Percentiles rank a stretch among this genome's conserved stretches.
Conservation (phyloP, 2,888 invertebrate species). For the Epinotia brunnichana region DNA sequence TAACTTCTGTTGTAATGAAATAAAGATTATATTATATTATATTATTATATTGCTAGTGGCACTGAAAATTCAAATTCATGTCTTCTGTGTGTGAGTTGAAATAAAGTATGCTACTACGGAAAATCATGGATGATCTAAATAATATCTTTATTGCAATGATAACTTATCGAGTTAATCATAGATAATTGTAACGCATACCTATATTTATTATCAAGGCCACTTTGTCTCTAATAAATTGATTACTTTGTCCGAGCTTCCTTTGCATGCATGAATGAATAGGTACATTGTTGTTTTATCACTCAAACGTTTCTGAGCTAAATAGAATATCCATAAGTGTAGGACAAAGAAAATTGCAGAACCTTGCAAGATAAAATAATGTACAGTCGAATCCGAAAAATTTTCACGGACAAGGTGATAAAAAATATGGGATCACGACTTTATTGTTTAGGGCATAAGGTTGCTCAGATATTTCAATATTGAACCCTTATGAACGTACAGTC, state of each 20-base stretch:
- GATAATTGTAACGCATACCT: conserved; percentile 1
- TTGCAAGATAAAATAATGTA: neutral
- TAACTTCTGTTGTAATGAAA: too few species aligned
- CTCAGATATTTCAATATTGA: too few species aligned
- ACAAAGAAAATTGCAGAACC: neutral
- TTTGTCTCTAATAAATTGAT: conserved; percentile 16
- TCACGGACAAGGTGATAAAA: neutral
- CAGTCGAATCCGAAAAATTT: too few species aligned
- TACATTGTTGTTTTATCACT: conserved; percentile 8
- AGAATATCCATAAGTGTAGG: neutral
- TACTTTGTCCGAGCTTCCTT: neutral
- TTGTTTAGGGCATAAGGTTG: too few species aligned
- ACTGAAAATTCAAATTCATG: too few species aligned
- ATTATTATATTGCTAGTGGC: too few species aligned
- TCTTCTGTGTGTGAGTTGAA: too few species aligned
- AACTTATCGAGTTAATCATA: conserved; percentile 22
- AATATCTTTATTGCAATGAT: conserved; percentile 24
- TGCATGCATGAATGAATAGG: conserved; percentile 9
- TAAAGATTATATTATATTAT: too few species aligned
- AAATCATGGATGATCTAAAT: neutral
- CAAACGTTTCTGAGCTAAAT: neutral
- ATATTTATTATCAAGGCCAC: conserved; percentile 1
- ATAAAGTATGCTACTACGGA: too few species aligned
- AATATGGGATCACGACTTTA: too few species aligned
- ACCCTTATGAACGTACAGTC: too few species aligned